Conservation (phyloP, 2,113 vertebrate genomes). For the Melanotaenia duboulayi region DNA sequence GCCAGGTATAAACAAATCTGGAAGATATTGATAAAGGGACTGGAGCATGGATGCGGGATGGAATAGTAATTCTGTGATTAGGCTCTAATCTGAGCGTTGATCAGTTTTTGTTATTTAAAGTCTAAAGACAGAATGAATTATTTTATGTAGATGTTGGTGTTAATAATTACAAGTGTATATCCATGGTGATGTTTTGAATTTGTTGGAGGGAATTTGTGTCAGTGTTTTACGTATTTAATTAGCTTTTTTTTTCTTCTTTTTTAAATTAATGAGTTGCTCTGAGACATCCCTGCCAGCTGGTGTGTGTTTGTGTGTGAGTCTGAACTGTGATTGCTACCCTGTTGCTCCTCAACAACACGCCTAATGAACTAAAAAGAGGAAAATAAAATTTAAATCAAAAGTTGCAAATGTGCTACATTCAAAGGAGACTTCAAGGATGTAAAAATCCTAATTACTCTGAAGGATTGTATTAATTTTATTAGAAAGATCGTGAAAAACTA, state of each 20-base stretch:
- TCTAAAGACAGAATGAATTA: neutral
- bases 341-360: constrained; percentile 42
- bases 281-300: constrained; percentile 44
- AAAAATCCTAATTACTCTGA: constrained; percentile 1
- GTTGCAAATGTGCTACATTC: neutral
- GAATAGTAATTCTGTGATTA: constrained; percentile 62
- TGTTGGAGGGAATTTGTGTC: constrained; percentile 16
- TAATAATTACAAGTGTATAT: neutral
- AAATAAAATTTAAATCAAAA: constrained; percentile 22
- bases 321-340: constrained; percentile 45
- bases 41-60: constrained; percentile 13
- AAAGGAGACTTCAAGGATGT: neutral
- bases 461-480: neutral
- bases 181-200: constrained; percentile 14
- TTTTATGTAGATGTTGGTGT: neutral
- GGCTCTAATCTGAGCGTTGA: constrained; percentile 39
- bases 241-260: constrained; percentile 2
- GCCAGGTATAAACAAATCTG: constrained; percentile 50
- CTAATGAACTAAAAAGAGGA: constrained; percentile 37
- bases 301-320: constrained; percentile 31
- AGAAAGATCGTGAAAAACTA: neutral
- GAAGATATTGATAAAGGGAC: constrained; percentile 50
- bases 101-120: constrained; percentile 25
- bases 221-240: constrained; percentile 16
- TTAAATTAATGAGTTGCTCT: constrained; percentile 10